Conservation (phyloP, 2,797 vertebrate species). For the Capromys pilorides region DNA sequence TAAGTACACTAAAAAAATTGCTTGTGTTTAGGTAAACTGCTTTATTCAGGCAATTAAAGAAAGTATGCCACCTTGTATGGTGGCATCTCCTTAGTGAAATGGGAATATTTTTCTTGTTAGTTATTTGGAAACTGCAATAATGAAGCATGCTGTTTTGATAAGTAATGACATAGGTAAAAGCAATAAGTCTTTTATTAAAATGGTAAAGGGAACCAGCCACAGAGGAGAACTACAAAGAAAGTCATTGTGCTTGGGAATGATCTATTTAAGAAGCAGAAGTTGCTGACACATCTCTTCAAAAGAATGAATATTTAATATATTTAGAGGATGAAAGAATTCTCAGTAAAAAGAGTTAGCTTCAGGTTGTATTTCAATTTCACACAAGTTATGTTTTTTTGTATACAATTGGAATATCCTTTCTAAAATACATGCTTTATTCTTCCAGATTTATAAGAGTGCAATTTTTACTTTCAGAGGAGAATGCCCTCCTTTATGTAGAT, state of each 20-base stretch:
- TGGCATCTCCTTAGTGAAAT: conserved; percentile 40
- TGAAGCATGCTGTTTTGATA: conserved; percentile 37
- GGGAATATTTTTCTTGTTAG: conserved; percentile 22
- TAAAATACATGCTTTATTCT: not conserved
- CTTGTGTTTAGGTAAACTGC: not conserved
- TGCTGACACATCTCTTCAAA: conserved; percentile 51
- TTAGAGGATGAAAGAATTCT: conserved; percentile 45
- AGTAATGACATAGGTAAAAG: not conserved
- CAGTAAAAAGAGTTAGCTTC: not conserved
- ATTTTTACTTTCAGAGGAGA: not conserved
- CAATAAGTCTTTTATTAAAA: conserved; percentile 12
- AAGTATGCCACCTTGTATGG: not conserved
- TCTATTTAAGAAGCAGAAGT: conserved; percentile 27
- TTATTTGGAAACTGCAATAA: conserved; percentile 36
- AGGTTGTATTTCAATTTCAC: conserved; percentile 36
- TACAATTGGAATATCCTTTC: not conserved
- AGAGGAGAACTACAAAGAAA: conserved; percentile 11
- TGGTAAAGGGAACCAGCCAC: not conserved
- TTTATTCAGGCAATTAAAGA: not conserved
- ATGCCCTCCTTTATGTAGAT: not conserved
- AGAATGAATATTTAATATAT: not conserved
- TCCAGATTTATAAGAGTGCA: not conserved
- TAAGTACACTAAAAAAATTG: not conserved
- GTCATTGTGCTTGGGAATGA: not conserved
- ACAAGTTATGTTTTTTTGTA: not conserved